Evolutionary conservation across 2,113 vertebrate species (phyloP).

Genomic region (human (Homo sapiens)): DNA sequence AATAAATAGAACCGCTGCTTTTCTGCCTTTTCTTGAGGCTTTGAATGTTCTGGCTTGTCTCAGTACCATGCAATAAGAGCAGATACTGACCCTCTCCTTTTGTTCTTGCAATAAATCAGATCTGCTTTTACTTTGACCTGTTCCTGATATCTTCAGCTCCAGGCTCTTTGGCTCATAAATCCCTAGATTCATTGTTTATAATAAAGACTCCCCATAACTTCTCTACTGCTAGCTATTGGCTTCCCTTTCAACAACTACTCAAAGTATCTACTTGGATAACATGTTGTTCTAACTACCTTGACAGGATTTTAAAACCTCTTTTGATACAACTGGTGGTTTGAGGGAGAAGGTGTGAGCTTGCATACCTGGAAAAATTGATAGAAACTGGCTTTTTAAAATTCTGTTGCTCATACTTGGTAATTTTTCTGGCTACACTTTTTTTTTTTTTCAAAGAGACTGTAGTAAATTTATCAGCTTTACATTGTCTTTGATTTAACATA

Average conservation of each 20-base stretch:
- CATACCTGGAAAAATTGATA: not conserved
- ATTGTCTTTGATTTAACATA: conserved; percentile 50
- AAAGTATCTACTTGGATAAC: not conserved
- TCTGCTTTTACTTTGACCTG: not conserved
- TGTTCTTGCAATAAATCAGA: not conserved
- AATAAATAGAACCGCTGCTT: not conserved
- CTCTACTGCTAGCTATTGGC: rapidly evolving
- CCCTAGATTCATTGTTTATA: not conserved
- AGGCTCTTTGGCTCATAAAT: not conserved
- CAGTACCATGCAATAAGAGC: not conserved
- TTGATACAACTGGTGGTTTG: not conserved
- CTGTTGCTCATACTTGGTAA: not conserved
- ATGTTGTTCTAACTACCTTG: not conserved
- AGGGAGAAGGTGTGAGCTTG: not conserved
- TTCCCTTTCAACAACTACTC: not conserved
- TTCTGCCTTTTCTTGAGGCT: not conserved
- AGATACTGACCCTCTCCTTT: not conserved
- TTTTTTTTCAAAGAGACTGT: conserved; percentile 27
- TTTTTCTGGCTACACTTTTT: not conserved
- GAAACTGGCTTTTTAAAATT: not conserved
- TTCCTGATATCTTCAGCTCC: not conserved
- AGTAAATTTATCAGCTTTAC: conserved; percentile 62
- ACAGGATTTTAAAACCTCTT: not conserved
- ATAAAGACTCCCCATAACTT: not conserved
- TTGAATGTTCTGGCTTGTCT: not conserved